Conservation (phyloP, 2,888 invertebrate species). For the Oeneis ivallda region DNA sequence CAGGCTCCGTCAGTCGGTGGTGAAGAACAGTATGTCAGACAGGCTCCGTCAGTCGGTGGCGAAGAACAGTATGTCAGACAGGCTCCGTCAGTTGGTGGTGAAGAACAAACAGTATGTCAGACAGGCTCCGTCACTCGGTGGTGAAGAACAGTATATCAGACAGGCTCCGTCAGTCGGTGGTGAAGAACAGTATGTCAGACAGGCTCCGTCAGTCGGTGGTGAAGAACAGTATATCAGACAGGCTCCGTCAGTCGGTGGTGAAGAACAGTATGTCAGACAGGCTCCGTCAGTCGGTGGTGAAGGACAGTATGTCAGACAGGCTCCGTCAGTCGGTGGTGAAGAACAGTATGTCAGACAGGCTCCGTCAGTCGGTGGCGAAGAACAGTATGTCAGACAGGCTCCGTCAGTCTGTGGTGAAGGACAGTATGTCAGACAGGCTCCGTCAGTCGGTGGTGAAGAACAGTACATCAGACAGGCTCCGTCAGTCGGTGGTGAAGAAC, state of each 20-base stretch:
- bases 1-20: slow-evolving; percentile 49
- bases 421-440: slow-evolving; percentile 71
- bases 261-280: slow-evolving; percentile 73
- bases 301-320: no score
- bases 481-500: slow-evolving; percentile 64
- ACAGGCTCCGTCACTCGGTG: no score
- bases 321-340: slow-evolving; percentile 58
- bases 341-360: slow-evolving; percentile 71
- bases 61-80: no score
- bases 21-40: slow-evolving; percentile 72
- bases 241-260: slow-evolving; percentile 52
- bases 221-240: no score
- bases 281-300: no score
- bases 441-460: no score
- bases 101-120: slow-evolving; percentile 73
- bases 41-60: no score
- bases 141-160: no score
- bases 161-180: slow-evolving; percentile 49
- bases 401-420: slow-evolving; percentile 61
- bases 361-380: no score
- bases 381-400: no score
- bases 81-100: slow-evolving; percentile 52
- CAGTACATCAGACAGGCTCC: no score
- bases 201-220: no score
- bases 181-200: slow-evolving; percentile 72